Base-by-base conservation (phyloP, 2,888 invertebrate genomes). In the Agonum fuliginosum region DNA sequence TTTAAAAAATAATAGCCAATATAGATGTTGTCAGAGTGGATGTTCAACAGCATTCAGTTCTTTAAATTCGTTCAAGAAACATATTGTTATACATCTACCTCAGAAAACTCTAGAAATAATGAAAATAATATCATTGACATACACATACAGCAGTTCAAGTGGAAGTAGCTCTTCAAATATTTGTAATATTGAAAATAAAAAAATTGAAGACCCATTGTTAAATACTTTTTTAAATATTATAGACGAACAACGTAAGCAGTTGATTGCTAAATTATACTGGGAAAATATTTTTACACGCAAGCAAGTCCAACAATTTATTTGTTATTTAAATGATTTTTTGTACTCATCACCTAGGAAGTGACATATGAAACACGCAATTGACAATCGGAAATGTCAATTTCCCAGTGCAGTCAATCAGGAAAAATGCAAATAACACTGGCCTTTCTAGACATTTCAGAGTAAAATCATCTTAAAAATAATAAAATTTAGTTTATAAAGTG, bases 1-100 rank as follows among this genome's bases (percentile, higher is more conserved):
- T 12, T 41, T 41, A 41, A 41, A 41, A 41, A 41, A 41, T n/a
- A 41, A 41, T 14, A 41, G 41, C 41, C n/a, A 41, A n/a, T 41
- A 41, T 41, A 41, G 41, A 6, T 41, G 41, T n/a, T 41, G 41
- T 12, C 2, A 41, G 14, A 41, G n/a, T 41, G 41, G 41, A 4
- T 41, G 41, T 41, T 4, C n/a, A 41, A 41, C 12, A 41, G 41
- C 41, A 41, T 41, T 41, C 14, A 41, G 14, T 41, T 41, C 41
- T 8, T 41, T 41, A 12, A 41, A 41, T n/a, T 41, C 41, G 2
- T 41, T n/a, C 14, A 41, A 14, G n/a, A 41, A 41, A 41, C 41
- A 41, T 41, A 10, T 41, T 10, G 14, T 1, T 41, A 12, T 14
- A n/a, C 41, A 41, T 41, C 4, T 41, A 41, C 1, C 10, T 41